phyloP scores from a whole-genome alignment of 2,113 vertebrate species.

The Bos indicus region DNA sequence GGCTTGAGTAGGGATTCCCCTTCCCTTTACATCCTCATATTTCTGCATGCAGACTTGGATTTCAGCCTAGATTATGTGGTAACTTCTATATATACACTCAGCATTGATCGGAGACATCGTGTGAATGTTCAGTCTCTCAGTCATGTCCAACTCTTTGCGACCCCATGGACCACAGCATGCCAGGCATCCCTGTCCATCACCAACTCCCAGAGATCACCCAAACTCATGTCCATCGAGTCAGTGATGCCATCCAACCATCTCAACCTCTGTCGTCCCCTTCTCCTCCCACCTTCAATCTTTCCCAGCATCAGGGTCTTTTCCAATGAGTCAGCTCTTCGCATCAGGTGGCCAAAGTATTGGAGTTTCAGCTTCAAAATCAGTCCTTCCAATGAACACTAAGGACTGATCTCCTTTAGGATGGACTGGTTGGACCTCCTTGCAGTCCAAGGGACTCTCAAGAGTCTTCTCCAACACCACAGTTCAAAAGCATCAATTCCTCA shows the following conservation, averaged over 20 bases:
- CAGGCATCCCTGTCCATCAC: not conserved
- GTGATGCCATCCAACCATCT: not conserved
- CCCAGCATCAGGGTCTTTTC: not conserved
- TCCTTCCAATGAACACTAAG: not conserved
- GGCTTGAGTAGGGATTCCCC: not conserved
- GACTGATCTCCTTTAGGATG: not conserved
- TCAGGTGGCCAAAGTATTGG: not conserved
- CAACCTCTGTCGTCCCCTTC: not conserved
- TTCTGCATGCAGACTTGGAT: not conserved
- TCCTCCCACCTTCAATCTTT: not conserved
- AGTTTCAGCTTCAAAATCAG: not conserved
- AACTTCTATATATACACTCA: rapidly evolving
- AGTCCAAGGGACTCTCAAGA: not conserved
- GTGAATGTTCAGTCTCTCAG: not conserved
- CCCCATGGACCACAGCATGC: not conserved
- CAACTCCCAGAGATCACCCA: not conserved
- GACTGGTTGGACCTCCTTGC: not conserved
- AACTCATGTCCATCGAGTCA: not conserved
- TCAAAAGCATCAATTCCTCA: not conserved
- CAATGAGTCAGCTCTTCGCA: not conserved
- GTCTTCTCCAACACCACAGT: not conserved
- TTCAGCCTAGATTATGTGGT: not conserved
- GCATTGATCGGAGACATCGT: not conserved
- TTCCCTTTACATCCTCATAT: not conserved
- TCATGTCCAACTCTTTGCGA: rapidly evolving